Evolutionary conservation across 2,888 invertebrate species (phyloP).

Genomic region (Aphelenchoides bicaudatus): DNA sequence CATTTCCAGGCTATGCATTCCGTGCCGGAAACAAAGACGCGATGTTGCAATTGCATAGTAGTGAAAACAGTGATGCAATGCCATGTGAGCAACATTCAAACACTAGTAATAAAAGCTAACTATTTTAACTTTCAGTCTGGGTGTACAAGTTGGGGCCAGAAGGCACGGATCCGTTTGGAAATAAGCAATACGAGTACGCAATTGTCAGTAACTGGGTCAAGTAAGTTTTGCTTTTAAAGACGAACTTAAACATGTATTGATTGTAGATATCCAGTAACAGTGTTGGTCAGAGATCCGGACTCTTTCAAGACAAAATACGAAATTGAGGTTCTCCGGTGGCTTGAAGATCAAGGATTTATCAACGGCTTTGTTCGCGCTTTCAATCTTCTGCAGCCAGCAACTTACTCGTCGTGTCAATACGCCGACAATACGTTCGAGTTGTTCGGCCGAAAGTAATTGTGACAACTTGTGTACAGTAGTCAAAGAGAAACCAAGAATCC

Average conservation of each 20-base stretch:
- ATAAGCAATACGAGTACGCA: conserved; percentile 61
- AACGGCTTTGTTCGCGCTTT: conserved; percentile 61
- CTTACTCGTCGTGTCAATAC: conserved; percentile 59
- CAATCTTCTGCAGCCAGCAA: conserved; percentile 60
- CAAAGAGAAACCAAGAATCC: too few species aligned
- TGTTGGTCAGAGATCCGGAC: conserved; percentile 61
- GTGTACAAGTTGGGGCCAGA: conserved; percentile 61
- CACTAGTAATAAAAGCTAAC: conserved; percentile 1
- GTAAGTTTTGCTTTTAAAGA: too few species aligned
- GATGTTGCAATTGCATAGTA: conserved; percentile 60
- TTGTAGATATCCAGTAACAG: conserved; percentile 61
- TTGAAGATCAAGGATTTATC: conserved; percentile 59
- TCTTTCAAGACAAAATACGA: conserved; percentile 59
- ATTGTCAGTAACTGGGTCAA: conserved; percentile 61
- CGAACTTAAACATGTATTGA: too few species aligned
- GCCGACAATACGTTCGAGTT: conserved; percentile 60
- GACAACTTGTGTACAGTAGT: too few species aligned
- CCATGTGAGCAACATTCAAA: conserved; percentile 47
- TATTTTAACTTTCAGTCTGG: conserved; percentile 54
- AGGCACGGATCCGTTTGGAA: conserved; percentile 61
- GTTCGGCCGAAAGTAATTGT: conserved; percentile 44
- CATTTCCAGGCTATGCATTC: too few species aligned
- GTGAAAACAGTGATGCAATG: conserved; percentile 58
- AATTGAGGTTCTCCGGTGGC: conserved; percentile 48
- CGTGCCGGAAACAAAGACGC: conserved; percentile 60